Base-by-base conservation (phyloP, 2,797 vertebrate genomes). In the Chaetophractus vellerosus region DNA sequence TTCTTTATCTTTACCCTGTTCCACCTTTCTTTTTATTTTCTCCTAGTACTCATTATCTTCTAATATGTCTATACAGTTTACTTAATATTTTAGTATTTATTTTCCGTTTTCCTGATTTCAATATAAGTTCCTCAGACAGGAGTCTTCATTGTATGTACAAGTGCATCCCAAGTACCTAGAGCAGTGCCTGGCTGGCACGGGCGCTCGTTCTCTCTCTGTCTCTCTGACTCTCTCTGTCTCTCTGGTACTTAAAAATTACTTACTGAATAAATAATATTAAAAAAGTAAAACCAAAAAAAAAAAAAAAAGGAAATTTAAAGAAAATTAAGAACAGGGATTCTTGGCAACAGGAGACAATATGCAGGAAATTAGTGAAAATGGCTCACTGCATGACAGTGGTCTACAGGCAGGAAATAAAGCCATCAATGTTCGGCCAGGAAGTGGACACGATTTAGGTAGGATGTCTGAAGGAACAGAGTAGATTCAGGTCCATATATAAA, bases 81-180 rank as follows among this genome's bases (percentile, higher is more conserved):
- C 6, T 11, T 24, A 33, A 28, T 88, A 81, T 48, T 69, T 86
- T 23, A 41, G 33, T 75, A 8, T 59, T 83, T 72, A 59, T 83
- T 59, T 90, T 85, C 41, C 66, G 7, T 63, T 81, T 88, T 74
- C 21, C 57, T 78, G 31, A 52, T 50, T 88, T 45, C 63, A 91
- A 14, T 52, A 33, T 21, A 75, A 88, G 16, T 61, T 92, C 16
- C 19, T 82, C 24, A 75, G 71, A 71, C 8, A 61, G 12, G 2
- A 1, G 55, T 71, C 48, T 71, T 23, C 63, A 5, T 74, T 90
- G 88, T 76, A 21, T 36, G 23, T 2, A 45, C 16, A 90, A 91
- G 14, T 26, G 10, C 52, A 69, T 61, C 24, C 59, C 45, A 79
- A 91, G 14, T 55, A 48, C 31, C n/a, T n/a, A 41, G 12, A 63